These are phyloP conservation scores for Serripes groenlandicus DNA, from an alignment of 2,888 invertebrate species.

Conservation along the genomic window DNA sequence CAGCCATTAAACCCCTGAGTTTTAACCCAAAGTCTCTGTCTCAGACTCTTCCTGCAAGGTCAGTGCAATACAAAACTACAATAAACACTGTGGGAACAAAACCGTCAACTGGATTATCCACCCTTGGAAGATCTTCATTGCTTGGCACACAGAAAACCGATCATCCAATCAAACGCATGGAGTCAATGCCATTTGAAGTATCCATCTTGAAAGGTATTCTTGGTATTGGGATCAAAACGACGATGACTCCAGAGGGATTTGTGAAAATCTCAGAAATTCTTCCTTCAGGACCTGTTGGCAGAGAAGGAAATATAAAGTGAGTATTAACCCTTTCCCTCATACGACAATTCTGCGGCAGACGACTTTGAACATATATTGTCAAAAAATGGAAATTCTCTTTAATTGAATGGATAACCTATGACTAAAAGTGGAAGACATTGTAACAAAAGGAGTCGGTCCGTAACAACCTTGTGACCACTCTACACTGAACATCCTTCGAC, in stretches of 20 bases:
- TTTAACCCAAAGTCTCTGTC: conserved; percentile 68
- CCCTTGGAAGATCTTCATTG: conserved; percentile 47
- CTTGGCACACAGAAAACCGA: conserved; percentile 59
- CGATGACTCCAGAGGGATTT: conserved; percentile 74
- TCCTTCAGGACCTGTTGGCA: conserved; percentile 79
- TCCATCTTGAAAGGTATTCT: conserved; percentile 83
- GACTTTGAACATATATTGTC: too few species aligned
- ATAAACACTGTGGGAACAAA: conserved; percentile 64
- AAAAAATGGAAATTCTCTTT: too few species aligned
- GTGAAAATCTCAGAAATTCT: conserved; percentile 79
- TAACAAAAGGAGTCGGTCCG: too few species aligned
- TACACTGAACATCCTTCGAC: too few species aligned
- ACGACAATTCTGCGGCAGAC: too few species aligned
- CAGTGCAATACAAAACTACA: conserved; percentile 69
- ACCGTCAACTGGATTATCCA: conserved; percentile 56
- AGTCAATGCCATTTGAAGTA: conserved; percentile 81
- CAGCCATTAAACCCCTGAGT: conserved; percentile 74
- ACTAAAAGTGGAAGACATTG: too few species aligned
- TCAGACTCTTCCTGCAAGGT: conserved; percentile 51
- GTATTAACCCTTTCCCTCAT: too few species aligned
- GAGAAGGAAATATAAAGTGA: conserved; percentile 83
- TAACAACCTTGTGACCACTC: too few species aligned
- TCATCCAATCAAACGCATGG: conserved; percentile 74
- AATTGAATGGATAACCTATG: too few species aligned
- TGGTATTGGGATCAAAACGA: conserved; percentile 83